Evolutionary conservation across 37 sponge, comb jelly and placozoan species (phyloP).

Genomic region (Eunapius fragilis): DNA sequence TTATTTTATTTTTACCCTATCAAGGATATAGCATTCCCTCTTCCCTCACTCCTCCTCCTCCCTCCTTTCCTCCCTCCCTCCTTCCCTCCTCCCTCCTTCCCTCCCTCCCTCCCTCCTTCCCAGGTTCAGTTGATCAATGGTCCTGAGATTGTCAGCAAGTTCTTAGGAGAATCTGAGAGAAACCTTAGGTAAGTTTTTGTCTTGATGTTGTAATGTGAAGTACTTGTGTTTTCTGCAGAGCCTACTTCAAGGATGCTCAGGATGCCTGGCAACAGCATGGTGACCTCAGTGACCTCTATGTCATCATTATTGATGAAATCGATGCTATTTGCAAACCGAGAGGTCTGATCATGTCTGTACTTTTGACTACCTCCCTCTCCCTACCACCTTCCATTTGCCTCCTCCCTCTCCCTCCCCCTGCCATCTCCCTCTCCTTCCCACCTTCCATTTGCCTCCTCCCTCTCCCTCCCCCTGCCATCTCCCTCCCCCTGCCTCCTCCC

Average conservation of each 20-base stretch:
- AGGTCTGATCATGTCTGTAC: conserved; percentile 25
- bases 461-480: background rate
- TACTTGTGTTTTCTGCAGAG: conserved; percentile 20
- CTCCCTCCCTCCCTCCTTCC: background rate
- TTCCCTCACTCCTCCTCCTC: background rate
- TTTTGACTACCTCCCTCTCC: background rate
- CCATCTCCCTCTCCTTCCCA: background rate
- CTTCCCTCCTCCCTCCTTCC: background rate
- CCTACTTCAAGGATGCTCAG: conserved; percentile 60
- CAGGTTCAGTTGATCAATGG: conserved; percentile 70
- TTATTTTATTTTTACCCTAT: background rate
- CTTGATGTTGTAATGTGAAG: background rate
- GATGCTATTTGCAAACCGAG: conserved; percentile 95
- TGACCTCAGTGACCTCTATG: conserved; percentile 84
- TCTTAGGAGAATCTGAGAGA: conserved; percentile 87
- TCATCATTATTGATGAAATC: conserved; percentile 93
- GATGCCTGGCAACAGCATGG: conserved; percentile 77
- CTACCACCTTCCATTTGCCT: background rate
- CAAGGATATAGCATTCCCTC: background rate
- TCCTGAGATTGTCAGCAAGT: conserved; percentile 90
- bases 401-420: background rate
- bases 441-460: background rate
- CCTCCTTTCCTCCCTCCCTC: background rate
- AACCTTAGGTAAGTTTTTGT: conserved; percentile 64
- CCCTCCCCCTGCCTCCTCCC: background rate